A percentile compares a stretch with the other conserved stretches of the same genome.
Evolutionary conservation across 2,797 vertebrate genomes (phyloP).

Genomic region (Muscicapa striata): DNA sequence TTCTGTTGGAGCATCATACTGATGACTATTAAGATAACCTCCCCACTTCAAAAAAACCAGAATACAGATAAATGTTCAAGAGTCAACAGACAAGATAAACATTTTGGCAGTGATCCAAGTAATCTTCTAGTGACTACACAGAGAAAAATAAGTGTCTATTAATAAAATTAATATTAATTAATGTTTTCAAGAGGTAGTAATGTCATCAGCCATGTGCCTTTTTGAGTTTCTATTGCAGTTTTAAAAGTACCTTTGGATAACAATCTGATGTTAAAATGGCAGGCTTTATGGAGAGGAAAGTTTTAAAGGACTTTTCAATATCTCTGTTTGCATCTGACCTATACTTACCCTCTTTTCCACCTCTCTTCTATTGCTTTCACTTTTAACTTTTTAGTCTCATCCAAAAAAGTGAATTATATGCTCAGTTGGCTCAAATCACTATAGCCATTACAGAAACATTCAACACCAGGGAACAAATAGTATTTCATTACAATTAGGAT

Average conservation of each 20-base stretch:
- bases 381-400: background rate
- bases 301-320: background rate
- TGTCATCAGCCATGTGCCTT: background rate
- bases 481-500: constrained; percentile 42
- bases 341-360: background rate
- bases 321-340: background rate
- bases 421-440: background rate
- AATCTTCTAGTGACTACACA: background rate
- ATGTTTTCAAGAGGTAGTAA: background rate
- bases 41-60: background rate
- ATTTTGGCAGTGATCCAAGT: background rate
- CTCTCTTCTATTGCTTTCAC: background rate
- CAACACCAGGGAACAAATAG: constrained; percentile 22
- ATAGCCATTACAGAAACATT: background rate
- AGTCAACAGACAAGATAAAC: background rate
- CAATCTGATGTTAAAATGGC: background rate
- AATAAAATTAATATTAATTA: background rate
- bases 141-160: background rate
- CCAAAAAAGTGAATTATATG: constrained; percentile 11
- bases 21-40: background rate
- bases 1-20: background rate
- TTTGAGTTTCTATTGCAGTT: background rate
- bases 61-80: background rate
- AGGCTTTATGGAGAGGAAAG: background rate
- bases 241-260: background rate